Evolutionary conservation across 2,888 invertebrate genomes (phyloP).

Genomic region (Ditula angustiorana): DNA sequence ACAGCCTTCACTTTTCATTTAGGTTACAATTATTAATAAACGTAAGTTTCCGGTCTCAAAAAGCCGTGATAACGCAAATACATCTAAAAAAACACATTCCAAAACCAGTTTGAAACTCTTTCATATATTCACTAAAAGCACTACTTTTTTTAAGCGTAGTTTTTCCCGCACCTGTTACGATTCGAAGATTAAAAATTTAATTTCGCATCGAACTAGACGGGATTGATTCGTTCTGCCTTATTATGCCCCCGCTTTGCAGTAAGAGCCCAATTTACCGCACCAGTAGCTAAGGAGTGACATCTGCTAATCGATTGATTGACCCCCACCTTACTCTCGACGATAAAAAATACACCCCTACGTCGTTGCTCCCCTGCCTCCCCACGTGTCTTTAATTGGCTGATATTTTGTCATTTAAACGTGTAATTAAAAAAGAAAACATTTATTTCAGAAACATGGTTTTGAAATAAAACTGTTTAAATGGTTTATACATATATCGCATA

Average conservation of each 20-base stretch:
- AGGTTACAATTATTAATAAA: conserved; percentile 56
- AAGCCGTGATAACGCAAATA: too few relatives aligned
- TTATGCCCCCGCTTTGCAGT: conserved; percentile 61
- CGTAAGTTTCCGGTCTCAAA: conserved; percentile 24
- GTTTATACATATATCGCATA: too few relatives aligned
- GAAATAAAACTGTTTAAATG: too few relatives aligned
- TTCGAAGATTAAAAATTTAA: conserved; percentile 28
- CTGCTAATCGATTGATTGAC: conserved; percentile 84
- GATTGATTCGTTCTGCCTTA: conserved; percentile 53
- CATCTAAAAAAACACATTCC: too few relatives aligned
- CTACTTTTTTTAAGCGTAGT: conserved; percentile 22
- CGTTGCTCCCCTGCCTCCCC: conserved; percentile 56
- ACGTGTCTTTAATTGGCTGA: conserved; percentile 60
- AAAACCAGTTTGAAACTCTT: too few relatives aligned
- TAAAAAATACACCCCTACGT: conserved; percentile 70
- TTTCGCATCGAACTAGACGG: conserved; percentile 50
- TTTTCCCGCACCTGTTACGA: conserved; percentile 12
- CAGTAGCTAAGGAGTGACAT: conserved; percentile 81
- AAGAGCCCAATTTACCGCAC: conserved; percentile 80
- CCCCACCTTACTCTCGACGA: conserved; percentile 68
- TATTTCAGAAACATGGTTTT: too few relatives aligned
- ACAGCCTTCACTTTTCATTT: conserved; percentile 58
- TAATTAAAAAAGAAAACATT: not conserved
- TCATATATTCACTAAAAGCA: too few relatives aligned
- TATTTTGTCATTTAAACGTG: conserved; percentile 12